Conservation (phyloP, 2,113 vertebrate species). For the Collichthys lucidus region DNA sequence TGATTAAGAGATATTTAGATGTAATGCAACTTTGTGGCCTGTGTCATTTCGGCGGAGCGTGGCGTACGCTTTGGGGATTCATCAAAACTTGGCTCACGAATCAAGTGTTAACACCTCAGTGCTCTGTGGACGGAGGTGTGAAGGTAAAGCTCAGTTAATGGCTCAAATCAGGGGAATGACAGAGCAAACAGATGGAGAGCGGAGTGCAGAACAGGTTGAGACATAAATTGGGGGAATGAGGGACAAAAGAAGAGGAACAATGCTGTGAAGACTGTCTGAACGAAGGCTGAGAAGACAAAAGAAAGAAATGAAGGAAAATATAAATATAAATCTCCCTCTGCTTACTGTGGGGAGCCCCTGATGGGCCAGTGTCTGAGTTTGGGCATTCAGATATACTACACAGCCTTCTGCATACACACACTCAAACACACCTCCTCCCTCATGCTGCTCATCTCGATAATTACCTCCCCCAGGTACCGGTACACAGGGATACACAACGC, state of each 20-base stretch:
- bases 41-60: background rate
- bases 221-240: background rate
- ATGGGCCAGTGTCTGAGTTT: slow-evolving; percentile 29
- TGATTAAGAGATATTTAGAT: slow-evolving; percentile 50
- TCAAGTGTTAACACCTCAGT: slow-evolving; percentile 4
- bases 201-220: background rate
- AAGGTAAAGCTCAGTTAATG: slow-evolving; percentile 23
- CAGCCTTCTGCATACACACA: slow-evolving; percentile 31
- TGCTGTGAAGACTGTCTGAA: background rate
- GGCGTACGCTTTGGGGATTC: slow-evolving; percentile 16
- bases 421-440: slow-evolving; percentile 34
- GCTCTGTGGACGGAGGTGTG: slow-evolving; percentile 14
- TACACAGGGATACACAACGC: slow-evolving; percentile 58
- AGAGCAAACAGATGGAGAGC: slow-evolving; percentile 20
- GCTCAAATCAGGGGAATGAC: slow-evolving; percentile 14
- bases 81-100: slow-evolving; percentile 13
- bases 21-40: slow-evolving; percentile 4
- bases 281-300: background rate
- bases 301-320: slow-evolving; percentile 6
- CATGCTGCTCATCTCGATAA: slow-evolving; percentile 76
- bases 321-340: slow-evolving; percentile 41
- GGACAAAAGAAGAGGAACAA: background rate
- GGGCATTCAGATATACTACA: slow-evolving; percentile 29
- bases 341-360: background rate
- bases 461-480: slow-evolving; percentile 80